Evolutionary conservation across 1,140 invertebrate genomes (phyloP).

Genomic region (Drosophila bocki): DNA sequence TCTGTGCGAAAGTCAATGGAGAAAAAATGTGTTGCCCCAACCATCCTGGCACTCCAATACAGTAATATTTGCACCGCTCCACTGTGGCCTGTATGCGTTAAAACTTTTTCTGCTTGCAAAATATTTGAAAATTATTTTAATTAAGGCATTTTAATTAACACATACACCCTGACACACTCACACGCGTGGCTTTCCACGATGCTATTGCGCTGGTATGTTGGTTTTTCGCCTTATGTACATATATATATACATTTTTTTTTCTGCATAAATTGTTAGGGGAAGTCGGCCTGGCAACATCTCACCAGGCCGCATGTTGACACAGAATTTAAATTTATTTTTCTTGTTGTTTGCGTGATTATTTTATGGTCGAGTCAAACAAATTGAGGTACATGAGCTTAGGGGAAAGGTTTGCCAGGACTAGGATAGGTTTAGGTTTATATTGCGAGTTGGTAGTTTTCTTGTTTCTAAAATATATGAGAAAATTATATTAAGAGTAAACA

Average conservation of each 20-base stretch:
- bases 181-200: constrained; percentile 12
- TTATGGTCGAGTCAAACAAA: constrained; percentile 19
- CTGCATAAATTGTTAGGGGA: constrained; percentile 64
- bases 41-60: constrained; percentile 18
- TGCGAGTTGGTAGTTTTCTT: too few species aligned
- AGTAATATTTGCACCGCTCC: constrained; percentile 34
- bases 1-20: constrained; percentile 68
- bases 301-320: constrained; percentile 68
- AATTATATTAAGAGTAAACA: too few species aligned
- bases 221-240: constrained; percentile 14
- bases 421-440: neutral
- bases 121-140: constrained; percentile 78
- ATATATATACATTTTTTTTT: constrained; percentile 20
- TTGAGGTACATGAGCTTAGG: constrained; percentile 26
- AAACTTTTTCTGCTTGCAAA: constrained; percentile 49
- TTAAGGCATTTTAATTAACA: constrained; percentile 81
- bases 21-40: constrained; percentile 36
- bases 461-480: too few species aligned
- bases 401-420: neutral
- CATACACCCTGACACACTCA: constrained; percentile 42
- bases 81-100: constrained; percentile 15
- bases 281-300: constrained; percentile 45
- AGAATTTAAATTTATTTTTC: constrained; percentile 80
- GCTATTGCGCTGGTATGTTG: constrained; percentile 19
- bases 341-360: constrained; percentile 60